Conservation (phyloP, 2,888 invertebrate species). For the Limnephilus rhombicus region DNA sequence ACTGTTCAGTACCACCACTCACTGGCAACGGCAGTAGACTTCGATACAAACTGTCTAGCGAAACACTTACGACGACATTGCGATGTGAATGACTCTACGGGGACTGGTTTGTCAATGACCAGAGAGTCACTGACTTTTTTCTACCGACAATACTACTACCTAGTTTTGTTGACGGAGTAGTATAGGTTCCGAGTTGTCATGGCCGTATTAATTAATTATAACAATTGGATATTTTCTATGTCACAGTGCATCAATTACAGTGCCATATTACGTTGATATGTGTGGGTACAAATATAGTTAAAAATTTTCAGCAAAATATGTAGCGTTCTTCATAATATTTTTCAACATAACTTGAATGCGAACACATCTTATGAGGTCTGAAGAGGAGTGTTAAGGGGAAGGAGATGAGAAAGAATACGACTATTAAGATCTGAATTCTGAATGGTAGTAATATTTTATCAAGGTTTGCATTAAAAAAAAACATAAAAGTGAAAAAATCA, state of each 20-base stretch:
- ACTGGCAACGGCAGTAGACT: not conserved
- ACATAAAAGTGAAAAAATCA: not conserved
- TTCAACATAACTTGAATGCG: too few relatives aligned
- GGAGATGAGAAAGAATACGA: too few relatives aligned
- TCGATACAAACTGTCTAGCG: not conserved
- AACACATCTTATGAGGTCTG: too few relatives aligned
- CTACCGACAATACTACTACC: not conserved
- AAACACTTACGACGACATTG: not conserved
- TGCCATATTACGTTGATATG: too few relatives aligned
- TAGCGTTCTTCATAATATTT: too few relatives aligned
- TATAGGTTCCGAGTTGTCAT: not conserved
- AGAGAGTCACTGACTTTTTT: not conserved
- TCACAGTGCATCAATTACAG: not conserved
- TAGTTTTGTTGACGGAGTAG: not conserved
- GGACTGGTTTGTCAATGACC: not conserved
- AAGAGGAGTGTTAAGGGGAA: too few relatives aligned
- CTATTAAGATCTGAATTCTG: too few relatives aligned
- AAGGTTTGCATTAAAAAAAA: not conserved
- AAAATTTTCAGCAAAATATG: too few relatives aligned
- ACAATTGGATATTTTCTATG: not conserved
- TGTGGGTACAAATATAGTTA: too few relatives aligned
- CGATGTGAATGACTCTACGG: conserved; percentile 8
- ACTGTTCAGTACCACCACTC: not conserved
- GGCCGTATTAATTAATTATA: not conserved
- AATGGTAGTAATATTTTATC: too few relatives aligned